Evolutionary conservation across 2,113 vertebrate species (phyloP).

Genomic region (Edolisoma coerulescens): DNA sequence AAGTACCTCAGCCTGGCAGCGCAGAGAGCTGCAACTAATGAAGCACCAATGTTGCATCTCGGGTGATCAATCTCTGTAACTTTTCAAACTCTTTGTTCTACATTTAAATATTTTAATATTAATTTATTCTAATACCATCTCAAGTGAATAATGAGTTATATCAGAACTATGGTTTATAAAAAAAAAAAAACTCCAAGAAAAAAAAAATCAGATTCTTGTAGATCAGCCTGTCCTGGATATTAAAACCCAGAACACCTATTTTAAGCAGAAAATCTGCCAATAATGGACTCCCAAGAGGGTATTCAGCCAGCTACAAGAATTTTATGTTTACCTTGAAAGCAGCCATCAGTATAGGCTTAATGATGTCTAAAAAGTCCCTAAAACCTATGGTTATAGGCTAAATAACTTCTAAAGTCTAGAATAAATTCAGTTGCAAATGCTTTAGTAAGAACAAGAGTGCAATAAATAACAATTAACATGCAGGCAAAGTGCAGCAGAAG

Average conservation of each 20-base stretch:
- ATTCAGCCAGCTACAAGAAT: not conserved
- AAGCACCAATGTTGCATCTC: not conserved
- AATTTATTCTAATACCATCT: conserved; percentile 18
- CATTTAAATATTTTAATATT: conserved; percentile 58
- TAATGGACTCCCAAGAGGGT: not conserved
- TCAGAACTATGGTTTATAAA: not conserved
- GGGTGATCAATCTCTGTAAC: not conserved
- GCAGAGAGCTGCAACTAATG: not conserved
- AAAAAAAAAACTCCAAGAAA: not conserved
- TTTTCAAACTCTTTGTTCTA: not conserved
- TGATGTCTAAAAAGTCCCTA: not conserved
- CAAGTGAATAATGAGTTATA: not conserved
- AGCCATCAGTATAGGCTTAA: not conserved
- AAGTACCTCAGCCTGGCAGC: not conserved
- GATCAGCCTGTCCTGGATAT: not conserved
- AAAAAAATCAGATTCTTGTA: not conserved
- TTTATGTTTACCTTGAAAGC: conserved; percentile 9
- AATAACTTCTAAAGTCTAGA: not conserved
- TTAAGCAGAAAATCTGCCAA: not conserved
- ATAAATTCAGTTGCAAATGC: not conserved
- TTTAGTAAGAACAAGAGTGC: not conserved
- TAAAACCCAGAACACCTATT: not conserved
- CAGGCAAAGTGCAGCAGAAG: not conserved
- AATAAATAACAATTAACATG: not conserved
- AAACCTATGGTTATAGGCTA: not conserved